Percentiles rank a stretch among this genome's conserved stretches.
Evolutionary conservation across 2,113 vertebrate genomes (phyloP).

Genomic region (Pavo muticus): DNA sequence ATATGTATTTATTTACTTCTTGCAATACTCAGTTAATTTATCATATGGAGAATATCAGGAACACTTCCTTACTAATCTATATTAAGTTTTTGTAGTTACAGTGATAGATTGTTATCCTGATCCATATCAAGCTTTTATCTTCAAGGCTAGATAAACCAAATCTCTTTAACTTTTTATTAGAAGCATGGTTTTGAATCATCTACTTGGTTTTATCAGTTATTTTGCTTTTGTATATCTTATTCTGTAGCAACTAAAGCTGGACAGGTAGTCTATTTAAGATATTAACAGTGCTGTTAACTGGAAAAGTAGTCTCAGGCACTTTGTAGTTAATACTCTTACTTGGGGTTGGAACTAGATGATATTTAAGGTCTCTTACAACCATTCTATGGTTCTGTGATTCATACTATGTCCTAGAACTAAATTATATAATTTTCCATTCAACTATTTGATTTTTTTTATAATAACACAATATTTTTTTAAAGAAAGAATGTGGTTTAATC

Average conservation of each 20-base stretch:
- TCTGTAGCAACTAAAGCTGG: background rate
- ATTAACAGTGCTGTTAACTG: background rate
- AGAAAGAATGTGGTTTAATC: background rate
- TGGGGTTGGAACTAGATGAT: too few species aligned
- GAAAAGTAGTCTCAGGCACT: accelerated
- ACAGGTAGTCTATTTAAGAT: background rate
- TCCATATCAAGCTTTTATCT: background rate
- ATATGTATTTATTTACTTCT: background rate
- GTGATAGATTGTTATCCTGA: accelerated
- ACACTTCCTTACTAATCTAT: background rate
- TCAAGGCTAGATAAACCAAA: background rate
- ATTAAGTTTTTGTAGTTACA: background rate
- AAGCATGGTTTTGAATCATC: background rate
- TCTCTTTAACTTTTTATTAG: background rate
- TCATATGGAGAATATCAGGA: background rate
- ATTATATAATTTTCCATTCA: background rate
- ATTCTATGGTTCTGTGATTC: too few species aligned
- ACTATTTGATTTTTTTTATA: background rate
- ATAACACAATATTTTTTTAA: background rate
- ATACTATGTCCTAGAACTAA: background rate
- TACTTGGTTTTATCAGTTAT: background rate
- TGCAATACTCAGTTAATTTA: background rate
- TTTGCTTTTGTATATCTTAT: background rate
- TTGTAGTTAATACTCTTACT: background rate
- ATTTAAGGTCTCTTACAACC: too few species aligned